Conservation (phyloP, 1,140 invertebrate genomes). For the Drosophila funebris region DNA sequence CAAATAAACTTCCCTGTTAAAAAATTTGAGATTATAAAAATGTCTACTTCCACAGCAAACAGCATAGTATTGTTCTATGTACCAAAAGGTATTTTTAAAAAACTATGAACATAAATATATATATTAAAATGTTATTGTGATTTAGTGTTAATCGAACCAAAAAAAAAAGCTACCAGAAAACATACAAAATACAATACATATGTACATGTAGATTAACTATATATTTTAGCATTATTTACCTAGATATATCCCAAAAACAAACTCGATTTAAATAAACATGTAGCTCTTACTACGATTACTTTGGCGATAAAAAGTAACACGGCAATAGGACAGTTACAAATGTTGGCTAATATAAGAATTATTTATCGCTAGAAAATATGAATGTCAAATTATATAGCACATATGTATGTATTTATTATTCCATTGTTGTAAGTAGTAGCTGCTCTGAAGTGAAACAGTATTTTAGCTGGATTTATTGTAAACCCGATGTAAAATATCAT, state of each 20-base stretch:
- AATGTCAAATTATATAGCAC: neutral
- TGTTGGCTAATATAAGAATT: neutral
- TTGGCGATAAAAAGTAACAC: neutral
- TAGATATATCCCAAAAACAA: constrained; percentile 8
- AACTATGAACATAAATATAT: constrained; percentile 4
- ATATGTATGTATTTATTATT: constrained; percentile 10
- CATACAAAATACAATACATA: constrained; percentile 17
- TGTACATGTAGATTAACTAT: neutral
- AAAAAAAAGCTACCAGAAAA: constrained; percentile 2
- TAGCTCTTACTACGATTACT: neutral
- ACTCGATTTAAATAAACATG: neutral
- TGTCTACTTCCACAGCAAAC: constrained; percentile 16
- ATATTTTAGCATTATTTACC: neutral
- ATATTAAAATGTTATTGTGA: constrained; percentile 34
- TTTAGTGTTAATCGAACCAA: constrained; percentile 29
- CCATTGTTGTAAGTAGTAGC: constrained; percentile 17
- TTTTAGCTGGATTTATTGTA: constrained; percentile 8
- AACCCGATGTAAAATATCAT: constrained; percentile 7
- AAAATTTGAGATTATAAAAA: constrained; percentile 9
- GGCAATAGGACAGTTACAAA: neutral
- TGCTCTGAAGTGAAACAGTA: constrained; percentile 6
- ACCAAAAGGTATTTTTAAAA: constrained; percentile 11
- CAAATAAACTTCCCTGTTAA: constrained; percentile 11
- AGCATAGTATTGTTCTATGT: constrained; percentile 22
- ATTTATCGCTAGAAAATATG: neutral